Evolutionary conservation across 1,140 invertebrate genomes (phyloP), one percentile per base, ranked within the genome.

Genomic region (Pinna nobilis): DNA sequence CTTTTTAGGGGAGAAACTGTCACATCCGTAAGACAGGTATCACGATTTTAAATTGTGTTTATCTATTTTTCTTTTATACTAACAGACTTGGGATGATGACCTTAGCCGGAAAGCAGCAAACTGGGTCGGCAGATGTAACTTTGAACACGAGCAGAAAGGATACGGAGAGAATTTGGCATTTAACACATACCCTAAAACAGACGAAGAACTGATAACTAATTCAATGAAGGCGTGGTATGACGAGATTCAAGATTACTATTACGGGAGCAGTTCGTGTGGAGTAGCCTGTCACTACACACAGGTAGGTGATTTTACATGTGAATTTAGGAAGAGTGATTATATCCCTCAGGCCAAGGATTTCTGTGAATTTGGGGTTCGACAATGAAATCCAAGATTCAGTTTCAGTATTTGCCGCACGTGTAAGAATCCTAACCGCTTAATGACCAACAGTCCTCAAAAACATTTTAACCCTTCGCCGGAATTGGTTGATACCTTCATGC

Each of bases 261-360:
- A 76, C 53, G 23, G 65, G 3, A 41, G 32, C n/a, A 64, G 72
- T 7, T 28, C 28, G 18, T 60, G 65, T 18, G 50, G 35, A 18
- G 55, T 39, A 20, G 53, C 60, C 7, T 80, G 73, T 39, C 76
- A 81, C 66, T 81, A 78, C 49, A 73, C 72, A 30, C 79, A 80
- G 73, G 79, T 78, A 60, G 59, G 60, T 44, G n/a, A 30, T 37
- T 30, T n/a, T n/a, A n/a, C n/a, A n/a, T n/a, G n/a, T n/a, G n/a
- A n/a, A n/a, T n/a, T n/a, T n/a, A n/a, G n/a, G n/a, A n/a, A n/a
- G n/a, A n/a, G n/a, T n/a, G n/a, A n/a, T n/a, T n/a, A n/a, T n/a
- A n/a, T n/a, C n/a, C n/a, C n/a, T n/a, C n/a, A n/a, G n/a, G n/a
- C n/a, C n/a, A n/a, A n/a, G n/a, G n/a, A n/a, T n/a, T n/a, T n/a